These are phyloP conservation scores for Grallaria varia DNA, from an alignment of 2,113 vertebrate genomes.

Conservation along the genomic window DNA sequence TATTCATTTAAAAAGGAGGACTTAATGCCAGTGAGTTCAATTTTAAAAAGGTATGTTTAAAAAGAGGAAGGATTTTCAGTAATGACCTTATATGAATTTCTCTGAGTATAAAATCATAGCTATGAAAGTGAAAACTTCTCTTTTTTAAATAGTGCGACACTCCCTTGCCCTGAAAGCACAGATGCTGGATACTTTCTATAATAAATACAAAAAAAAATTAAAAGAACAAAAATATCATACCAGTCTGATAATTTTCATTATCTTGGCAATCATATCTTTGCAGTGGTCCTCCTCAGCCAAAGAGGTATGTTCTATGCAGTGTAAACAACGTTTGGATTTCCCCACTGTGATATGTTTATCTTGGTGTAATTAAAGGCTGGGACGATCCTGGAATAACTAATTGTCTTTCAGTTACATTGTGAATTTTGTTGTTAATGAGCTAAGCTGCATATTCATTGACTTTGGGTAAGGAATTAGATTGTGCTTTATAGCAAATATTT, in stretches of 20 bases:
- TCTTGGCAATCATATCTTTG: neutral
- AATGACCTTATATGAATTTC: neutral
- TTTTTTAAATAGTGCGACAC: neutral
- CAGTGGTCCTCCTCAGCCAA: neutral
- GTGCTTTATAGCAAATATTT: neutral
- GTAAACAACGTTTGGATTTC: neutral
- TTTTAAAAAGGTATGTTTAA: neutral
- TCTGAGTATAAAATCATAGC: neutral
- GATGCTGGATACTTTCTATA: neutral
- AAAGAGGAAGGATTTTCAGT: neutral
- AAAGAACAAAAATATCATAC: neutral
- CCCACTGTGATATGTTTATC: neutral
- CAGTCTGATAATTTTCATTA: neutral
- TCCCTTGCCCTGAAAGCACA: neutral
- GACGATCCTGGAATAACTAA: neutral
- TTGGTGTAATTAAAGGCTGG: neutral
- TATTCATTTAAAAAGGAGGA: neutral
- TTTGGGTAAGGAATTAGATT: neutral
- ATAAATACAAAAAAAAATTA: neutral
- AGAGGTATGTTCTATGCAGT: neutral
- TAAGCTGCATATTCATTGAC: neutral
- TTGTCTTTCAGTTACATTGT: neutral
- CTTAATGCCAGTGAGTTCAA: neutral
- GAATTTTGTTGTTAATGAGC: neutral
- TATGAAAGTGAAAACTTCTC: neutral